Evolutionary conservation across 2,797 vertebrate genomes (phyloP).

Genomic region (Sebastolobus alascanus): DNA sequence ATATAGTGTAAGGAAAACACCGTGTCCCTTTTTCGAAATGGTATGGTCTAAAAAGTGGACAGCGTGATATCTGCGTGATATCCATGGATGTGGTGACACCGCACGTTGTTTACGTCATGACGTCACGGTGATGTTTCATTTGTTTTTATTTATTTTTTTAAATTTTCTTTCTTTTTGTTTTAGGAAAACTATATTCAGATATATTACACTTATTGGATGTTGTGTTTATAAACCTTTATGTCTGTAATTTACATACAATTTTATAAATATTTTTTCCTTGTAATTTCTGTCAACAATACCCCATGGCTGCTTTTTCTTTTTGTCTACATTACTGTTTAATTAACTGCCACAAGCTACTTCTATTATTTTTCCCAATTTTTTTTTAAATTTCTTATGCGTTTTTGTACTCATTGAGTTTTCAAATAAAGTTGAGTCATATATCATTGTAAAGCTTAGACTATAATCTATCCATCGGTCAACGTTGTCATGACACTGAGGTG

Average conservation of each 20-base stretch:
- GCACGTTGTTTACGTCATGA: constrained; percentile 27
- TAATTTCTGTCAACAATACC: neutral
- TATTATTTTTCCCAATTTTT: neutral
- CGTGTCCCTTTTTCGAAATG: constrained; percentile 6
- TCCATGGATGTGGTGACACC: too few species aligned
- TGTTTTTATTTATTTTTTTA: too few species aligned
- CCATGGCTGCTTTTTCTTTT: too few species aligned
- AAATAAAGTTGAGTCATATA: neutral
- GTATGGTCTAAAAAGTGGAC: constrained; percentile 36
- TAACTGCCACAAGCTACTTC: neutral
- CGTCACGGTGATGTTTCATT: neutral
- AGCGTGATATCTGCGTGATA: neutral
- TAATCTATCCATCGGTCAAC: too few species aligned
- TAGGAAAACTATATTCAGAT: neutral
- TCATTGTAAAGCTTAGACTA: too few species aligned
- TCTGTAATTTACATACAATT: neutral
- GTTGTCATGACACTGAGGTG: too few species aligned
- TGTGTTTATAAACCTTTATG: neutral
- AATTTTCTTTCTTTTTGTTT: too few species aligned
- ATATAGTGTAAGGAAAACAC: fast-evolving
- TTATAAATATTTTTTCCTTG: neutral
- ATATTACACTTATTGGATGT: neutral
- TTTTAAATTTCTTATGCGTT: neutral
- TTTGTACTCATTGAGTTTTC: neutral
- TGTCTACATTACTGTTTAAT: neutral